phyloP scores from a whole-genome alignment of 2,113 vertebrate species.

The Microcebus murinus region DNA sequence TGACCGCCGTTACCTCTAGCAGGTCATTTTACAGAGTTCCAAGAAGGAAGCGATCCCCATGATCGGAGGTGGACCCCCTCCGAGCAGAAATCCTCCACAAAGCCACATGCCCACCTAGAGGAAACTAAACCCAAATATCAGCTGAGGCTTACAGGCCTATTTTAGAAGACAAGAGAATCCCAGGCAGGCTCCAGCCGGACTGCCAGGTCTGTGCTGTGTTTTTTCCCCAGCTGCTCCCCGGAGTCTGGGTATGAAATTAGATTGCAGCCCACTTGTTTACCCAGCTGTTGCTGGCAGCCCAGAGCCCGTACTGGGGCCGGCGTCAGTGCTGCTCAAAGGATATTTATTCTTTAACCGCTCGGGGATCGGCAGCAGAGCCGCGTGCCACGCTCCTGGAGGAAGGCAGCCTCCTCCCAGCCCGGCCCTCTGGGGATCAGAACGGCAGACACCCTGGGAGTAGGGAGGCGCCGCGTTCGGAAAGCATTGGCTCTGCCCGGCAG shows the following conservation, averaged over 20 bases:
- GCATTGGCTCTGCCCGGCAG: not conserved
- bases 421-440: not conserved
- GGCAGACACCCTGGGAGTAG: not conserved
- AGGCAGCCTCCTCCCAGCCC: not conserved
- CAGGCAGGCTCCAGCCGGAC: not conserved
- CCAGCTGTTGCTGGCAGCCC: conserved; percentile 55
- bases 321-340: not conserved
- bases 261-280: conserved; percentile 14
- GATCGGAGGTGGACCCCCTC: not conserved
- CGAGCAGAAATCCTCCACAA: not conserved
- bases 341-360: not conserved
- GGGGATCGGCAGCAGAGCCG: not conserved
- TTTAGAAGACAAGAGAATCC: not conserved
- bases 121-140: not conserved
- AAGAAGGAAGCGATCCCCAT: not conserved
- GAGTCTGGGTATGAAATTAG: conserved; percentile 35
- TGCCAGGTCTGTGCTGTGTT: not conserved
- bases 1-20: not conserved
- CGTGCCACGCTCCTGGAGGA: not conserved
- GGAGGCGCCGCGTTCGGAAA: not conserved
- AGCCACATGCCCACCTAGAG: not conserved
- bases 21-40: not conserved
- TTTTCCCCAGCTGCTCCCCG: not conserved
- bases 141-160: not conserved
- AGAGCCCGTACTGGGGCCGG: not conserved